These are phyloP conservation scores for Bombycilla garrulus DNA, from an alignment of 2,113 vertebrate genomes.

Conservation along the genomic window DNA sequence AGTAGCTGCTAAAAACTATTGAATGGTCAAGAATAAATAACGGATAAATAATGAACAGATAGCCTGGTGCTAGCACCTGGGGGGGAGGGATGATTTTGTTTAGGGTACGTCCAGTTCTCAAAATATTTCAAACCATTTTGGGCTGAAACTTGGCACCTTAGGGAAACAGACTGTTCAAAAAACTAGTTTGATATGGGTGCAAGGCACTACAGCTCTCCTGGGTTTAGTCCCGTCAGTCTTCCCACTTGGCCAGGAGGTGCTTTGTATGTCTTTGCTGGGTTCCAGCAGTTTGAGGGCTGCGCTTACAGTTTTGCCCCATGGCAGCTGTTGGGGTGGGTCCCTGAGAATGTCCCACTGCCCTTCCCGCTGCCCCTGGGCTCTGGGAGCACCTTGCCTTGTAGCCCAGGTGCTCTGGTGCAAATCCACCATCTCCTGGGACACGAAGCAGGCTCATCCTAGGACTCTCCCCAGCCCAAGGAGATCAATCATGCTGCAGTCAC, in stretches of 20 bases:
- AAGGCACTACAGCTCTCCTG: not conserved
- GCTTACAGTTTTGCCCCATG: accelerated
- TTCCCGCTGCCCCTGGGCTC: accelerated
- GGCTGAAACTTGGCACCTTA: not conserved
- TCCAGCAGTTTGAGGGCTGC: not conserved
- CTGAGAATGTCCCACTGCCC: accelerated
- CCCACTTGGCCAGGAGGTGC: accelerated
- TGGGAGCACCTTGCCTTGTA: not conserved
- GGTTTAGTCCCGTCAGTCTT: not conserved
- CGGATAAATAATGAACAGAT: not conserved
- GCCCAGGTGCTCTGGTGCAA: not conserved
- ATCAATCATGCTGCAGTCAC: not conserved
- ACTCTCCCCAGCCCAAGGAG: not conserved
- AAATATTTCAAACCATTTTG: not conserved
- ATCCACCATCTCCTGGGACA: not conserved
- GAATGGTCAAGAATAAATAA: not conserved
- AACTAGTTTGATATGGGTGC: not conserved
- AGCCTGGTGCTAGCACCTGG: not conserved
- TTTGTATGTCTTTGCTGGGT: not conserved
- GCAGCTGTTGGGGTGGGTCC: not conserved
- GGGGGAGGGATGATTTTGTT: not conserved
- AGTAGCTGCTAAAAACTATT: not conserved
- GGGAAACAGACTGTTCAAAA: accelerated
- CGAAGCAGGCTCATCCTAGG: not conserved
- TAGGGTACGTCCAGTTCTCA: not conserved